These are phyloP conservation scores for Okamejei kenojei DNA, from an alignment of 2,797 vertebrate species.

Conservation along the genomic window DNA sequence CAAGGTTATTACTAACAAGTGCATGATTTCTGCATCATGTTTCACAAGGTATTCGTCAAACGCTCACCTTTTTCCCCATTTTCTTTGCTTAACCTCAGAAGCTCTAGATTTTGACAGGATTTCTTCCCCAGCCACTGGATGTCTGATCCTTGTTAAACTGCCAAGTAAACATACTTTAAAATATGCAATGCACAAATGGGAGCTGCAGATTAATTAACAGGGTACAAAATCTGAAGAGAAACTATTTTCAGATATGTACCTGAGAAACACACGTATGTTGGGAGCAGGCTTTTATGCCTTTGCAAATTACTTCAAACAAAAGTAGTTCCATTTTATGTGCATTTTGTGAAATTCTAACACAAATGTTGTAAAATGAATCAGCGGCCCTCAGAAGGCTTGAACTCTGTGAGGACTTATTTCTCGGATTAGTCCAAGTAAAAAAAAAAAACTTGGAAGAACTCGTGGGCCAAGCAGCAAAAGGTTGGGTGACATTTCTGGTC, in stretches of 20 bases:
- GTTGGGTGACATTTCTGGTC: no score
- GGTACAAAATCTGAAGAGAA: background rate
- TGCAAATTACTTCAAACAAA: background rate
- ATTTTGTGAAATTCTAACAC: background rate
- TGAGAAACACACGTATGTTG: background rate
- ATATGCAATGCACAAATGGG: background rate
- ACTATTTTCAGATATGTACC: background rate
- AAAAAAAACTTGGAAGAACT: no score
- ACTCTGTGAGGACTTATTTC: background rate
- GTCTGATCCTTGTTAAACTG: background rate
- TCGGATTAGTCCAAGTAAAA: no score
- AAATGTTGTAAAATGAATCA: background rate
- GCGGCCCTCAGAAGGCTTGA: background rate
- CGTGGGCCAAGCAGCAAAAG: no score
- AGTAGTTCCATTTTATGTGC: background rate
- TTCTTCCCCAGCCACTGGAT: background rate
- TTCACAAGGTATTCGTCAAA: background rate
- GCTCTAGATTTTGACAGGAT: background rate
- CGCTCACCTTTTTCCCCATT: background rate
- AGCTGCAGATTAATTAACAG: background rate
- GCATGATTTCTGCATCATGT: background rate
- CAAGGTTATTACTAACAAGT: background rate
- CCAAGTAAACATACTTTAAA: background rate
- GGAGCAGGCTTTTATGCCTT: background rate
- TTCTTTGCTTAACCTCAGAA: background rate